Percentiles rank a stretch among this genome's conserved stretches.
Evolutionary conservation across 2,113 vertebrate species (phyloP).

Genomic region (Arizona elegans): DNA sequence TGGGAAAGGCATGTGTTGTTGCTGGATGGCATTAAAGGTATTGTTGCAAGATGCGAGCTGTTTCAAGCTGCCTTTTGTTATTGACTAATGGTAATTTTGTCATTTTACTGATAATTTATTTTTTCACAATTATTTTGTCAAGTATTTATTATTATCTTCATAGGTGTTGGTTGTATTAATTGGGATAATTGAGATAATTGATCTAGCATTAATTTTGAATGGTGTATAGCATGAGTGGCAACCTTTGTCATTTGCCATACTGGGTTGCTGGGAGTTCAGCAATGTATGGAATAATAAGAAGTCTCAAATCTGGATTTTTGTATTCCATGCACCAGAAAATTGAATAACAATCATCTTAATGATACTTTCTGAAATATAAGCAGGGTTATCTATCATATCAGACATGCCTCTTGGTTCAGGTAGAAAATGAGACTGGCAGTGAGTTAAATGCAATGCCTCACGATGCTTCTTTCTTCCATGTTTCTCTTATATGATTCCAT

Average conservation of each 20-base stretch:
- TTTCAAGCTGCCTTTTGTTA: not conserved
- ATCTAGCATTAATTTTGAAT: not conserved
- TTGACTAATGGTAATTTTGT: not conserved
- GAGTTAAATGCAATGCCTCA: not conserved
- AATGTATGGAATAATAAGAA: not conserved
- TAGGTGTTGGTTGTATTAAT: not conserved
- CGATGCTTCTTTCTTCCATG: not conserved
- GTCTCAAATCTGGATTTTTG: not conserved
- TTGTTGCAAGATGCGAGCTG: not conserved
- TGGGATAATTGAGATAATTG: not conserved
- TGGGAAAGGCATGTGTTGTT: not conserved
- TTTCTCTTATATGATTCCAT: not conserved
- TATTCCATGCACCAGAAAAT: not conserved
- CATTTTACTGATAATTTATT: not conserved
- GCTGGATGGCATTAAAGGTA: not conserved
- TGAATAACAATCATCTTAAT: not conserved
- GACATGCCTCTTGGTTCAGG: not conserved
- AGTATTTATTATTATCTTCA: not conserved
- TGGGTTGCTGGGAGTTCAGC: not conserved
- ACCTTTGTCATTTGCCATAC: not conserved
- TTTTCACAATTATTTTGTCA: not conserved
- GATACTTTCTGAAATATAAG: not conserved
- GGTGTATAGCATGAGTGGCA: not conserved
- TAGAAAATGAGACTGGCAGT: not conserved
- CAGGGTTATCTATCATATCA: not conserved